These are phyloP conservation scores for Colletes collaris DNA, from an alignment of 2,888 invertebrate species.

Conservation along the genomic window DNA sequence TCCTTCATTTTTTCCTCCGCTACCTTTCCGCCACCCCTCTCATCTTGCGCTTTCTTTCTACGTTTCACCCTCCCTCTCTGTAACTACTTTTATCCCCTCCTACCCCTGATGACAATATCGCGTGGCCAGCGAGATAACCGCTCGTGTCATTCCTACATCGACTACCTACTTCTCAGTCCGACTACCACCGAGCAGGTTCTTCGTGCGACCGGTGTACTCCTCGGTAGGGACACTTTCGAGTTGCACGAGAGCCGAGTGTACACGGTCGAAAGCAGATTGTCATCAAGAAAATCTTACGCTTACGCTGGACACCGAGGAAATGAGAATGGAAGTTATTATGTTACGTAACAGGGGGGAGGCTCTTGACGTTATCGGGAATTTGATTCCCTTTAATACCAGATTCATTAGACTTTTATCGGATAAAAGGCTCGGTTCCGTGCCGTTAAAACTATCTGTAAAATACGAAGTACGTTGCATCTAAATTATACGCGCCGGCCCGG, in stretches of 20 bases:
- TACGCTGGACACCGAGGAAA: slow-evolving; percentile 57
- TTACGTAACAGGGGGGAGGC: slow-evolving; percentile 52
- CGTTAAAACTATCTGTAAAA: slow-evolving; percentile 20
- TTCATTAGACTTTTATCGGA: slow-evolving; percentile 54
- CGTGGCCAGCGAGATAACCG: slow-evolving; percentile 82
- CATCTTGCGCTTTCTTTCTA: slow-evolving; percentile 55
- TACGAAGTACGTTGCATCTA: slow-evolving; percentile 45
- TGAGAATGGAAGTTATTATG: slow-evolving; percentile 65
- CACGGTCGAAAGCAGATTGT: slow-evolving; percentile 63
- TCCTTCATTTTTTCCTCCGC: slow-evolving; percentile 67
- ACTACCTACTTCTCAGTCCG: slow-evolving; percentile 77
- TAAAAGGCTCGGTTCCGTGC: background rate
- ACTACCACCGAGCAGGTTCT: slow-evolving; percentile 53
- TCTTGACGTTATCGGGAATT: slow-evolving; percentile 50
- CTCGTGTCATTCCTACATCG: slow-evolving; percentile 83
- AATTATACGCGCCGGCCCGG: slow-evolving; percentile 10
- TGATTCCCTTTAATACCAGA: slow-evolving; percentile 53
- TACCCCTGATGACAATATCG: slow-evolving; percentile 83
- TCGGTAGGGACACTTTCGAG: slow-evolving; percentile 65
- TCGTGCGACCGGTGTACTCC: slow-evolving; percentile 54
- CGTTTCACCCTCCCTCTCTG: slow-evolving; percentile 56
- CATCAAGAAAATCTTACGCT: slow-evolving; percentile 66
- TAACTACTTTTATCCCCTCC: slow-evolving; percentile 72
- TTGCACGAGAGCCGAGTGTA: slow-evolving; percentile 61
- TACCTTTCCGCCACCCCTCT: slow-evolving; percentile 41